Percentiles rank a stretch among this genome's conserved stretches.
These are phyloP conservation scores for Falco novaeseelandiae DNA, from an alignment of 2,797 vertebrate species.

Conservation along the genomic window DNA sequence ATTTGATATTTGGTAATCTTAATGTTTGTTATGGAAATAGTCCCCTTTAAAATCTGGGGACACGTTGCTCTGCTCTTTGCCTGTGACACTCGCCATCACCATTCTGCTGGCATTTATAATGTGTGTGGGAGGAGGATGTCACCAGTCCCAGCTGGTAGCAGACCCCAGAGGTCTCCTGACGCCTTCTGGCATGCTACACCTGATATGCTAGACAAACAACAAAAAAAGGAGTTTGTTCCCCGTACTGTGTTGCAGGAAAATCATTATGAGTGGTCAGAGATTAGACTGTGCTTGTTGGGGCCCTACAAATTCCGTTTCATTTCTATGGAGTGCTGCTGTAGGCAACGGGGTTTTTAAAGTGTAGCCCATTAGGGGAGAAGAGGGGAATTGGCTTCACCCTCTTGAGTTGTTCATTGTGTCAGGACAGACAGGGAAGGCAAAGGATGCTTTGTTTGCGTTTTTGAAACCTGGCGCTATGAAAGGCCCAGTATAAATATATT, in stretches of 20 bases:
- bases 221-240: neutral
- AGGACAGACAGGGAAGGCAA: neutral
- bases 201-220: neutral
- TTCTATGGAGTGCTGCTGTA: fast-evolving
- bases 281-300: neutral
- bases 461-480: neutral
- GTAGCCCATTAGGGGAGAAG: neutral
- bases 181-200: neutral
- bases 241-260: neutral
- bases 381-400: neutral
- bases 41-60: too few relatives aligned
- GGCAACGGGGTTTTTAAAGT: fast-evolving
- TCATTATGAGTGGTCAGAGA: too few relatives aligned
- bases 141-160: neutral
- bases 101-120: neutral
- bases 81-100: neutral
- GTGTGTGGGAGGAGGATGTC: neutral
- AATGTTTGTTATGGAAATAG: neutral
- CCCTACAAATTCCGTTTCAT: fast-evolving
- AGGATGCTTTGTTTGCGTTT: neutral
- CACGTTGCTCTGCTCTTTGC: fast-evolving
- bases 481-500: neutral
- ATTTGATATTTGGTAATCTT: too few relatives aligned
- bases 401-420: neutral
- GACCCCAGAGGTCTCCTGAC: neutral